Evolutionary conservation across 2,113 vertebrate genomes (phyloP).

Genomic region (Pionites leucogaster): DNA sequence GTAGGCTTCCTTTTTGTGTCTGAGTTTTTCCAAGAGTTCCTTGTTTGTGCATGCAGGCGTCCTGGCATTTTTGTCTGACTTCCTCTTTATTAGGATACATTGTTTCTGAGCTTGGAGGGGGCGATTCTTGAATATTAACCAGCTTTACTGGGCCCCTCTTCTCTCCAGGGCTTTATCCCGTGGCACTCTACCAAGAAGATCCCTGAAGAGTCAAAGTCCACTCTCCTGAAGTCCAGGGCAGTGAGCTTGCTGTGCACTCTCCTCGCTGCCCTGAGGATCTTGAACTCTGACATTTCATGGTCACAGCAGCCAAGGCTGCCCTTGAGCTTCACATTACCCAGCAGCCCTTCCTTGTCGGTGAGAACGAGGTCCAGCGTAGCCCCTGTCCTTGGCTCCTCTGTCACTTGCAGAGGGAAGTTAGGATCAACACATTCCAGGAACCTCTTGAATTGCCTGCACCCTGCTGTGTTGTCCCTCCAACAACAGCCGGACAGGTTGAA

Average conservation of each 20-base stretch:
- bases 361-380: not conserved
- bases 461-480: not conserved
- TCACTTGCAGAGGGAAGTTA: not conserved
- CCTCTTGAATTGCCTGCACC: not conserved
- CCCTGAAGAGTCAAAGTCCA: not conserved
- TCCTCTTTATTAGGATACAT: not conserved
- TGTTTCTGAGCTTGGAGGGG: not conserved
- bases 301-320: not conserved
- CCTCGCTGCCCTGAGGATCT: not conserved
- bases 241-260: not conserved
- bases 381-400: not conserved
- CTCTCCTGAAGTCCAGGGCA: not conserved
- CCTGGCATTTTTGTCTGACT: not conserved
- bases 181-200: not conserved
- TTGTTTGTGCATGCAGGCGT: not conserved
- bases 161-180: not conserved
- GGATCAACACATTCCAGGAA: rapidly evolving
- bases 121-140: not conserved
- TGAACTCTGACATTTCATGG: rapidly evolving
- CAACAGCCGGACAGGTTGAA: rapidly evolving
- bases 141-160: not conserved
- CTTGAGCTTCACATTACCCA: not conserved
- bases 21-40: not conserved
- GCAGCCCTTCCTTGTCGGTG: not conserved
- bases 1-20: not conserved